phyloP scores from a whole-genome alignment of 2,797 vertebrate species.

The Lateolabrax maculatus region DNA sequence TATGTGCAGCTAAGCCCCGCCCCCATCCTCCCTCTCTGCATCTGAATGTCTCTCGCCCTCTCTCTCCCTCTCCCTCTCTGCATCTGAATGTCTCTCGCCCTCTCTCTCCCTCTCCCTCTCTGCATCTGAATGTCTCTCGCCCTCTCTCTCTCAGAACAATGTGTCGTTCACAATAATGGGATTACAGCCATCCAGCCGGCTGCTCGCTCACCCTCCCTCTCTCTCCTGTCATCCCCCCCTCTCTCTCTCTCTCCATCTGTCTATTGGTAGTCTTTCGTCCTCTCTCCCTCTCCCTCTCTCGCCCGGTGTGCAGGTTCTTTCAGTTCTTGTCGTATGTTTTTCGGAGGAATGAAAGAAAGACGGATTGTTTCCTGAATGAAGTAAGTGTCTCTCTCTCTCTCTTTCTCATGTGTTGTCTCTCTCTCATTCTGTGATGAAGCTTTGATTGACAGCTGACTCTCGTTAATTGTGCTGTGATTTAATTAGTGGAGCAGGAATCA shows the following conservation, averaged over 20 bases:
- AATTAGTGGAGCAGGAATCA: conserved; percentile 45
- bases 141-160: conserved; percentile 75
- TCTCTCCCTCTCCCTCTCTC: conserved; percentile 11
- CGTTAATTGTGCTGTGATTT: conserved; percentile 58
- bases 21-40: conserved; percentile 29
- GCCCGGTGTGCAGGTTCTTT: conserved; percentile 25
- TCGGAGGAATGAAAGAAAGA: conserved; percentile 67
- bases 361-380: conserved; percentile 60
- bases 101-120: conserved; percentile 9
- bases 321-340: conserved; percentile 49
- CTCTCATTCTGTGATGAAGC: background rate
- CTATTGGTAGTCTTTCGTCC: conserved; percentile 11
- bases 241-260: conserved; percentile 37
- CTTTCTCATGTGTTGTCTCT: background rate
- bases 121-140: conserved; percentile 29
- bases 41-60: conserved; percentile 34
- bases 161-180: conserved; percentile 75
- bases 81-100: background rate
- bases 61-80: conserved; percentile 9
- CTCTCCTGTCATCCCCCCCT: conserved; percentile 30
- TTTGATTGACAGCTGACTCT: conserved; percentile 70
- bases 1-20: conserved; percentile 34
- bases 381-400: conserved; percentile 59
- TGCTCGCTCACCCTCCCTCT: conserved; percentile 44
- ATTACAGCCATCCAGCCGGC: conserved; percentile 67